phyloP scores from a whole-genome alignment of 2,888 invertebrate species.

The Drosophila atripex region DNA sequence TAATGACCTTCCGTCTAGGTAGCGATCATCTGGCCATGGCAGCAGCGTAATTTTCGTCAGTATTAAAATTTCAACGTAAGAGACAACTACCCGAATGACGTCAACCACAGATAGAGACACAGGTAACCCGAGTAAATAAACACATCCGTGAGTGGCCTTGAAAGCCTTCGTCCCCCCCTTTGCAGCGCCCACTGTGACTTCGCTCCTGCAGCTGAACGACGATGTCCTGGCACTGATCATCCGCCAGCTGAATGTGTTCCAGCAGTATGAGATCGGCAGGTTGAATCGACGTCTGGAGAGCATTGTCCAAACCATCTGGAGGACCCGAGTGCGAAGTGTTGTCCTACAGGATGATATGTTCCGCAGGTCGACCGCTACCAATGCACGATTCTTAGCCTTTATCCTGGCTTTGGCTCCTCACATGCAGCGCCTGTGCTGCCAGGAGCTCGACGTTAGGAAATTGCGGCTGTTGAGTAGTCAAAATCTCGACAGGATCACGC shows the following conservation, averaged over 20 bases:
- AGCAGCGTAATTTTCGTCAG: conserved; percentile 37
- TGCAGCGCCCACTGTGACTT: conserved; percentile 22
- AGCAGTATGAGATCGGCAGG: conserved; percentile 66
- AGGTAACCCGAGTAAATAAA: conserved; percentile 48
- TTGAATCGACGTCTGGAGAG: conserved; percentile 65
- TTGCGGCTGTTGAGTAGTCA: conserved; percentile 60
- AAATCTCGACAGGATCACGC: conserved; percentile 43
- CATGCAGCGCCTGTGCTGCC: conserved; percentile 62
- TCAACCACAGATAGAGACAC: conserved; percentile 37
- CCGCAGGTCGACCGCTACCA: conserved; percentile 7
- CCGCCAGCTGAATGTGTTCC: conserved; percentile 57
- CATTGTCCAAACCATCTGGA: conserved; percentile 66
- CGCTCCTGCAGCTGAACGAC: conserved; percentile 72
- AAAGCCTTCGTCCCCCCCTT: background rate
- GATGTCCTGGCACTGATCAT: conserved; percentile 73
- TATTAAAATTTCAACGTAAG: conserved; percentile 45
- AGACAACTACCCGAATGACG: conserved; percentile 54
- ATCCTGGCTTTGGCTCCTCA: conserved; percentile 55
- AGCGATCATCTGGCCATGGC: conserved; percentile 54
- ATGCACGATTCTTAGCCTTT: conserved; percentile 57
- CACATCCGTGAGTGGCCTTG: conserved; percentile 6
- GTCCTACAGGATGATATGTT: conserved; percentile 61
- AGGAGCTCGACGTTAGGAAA: conserved; percentile 55
- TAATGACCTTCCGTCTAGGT: conserved; percentile 40
- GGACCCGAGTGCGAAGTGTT: conserved; percentile 60